Evolutionary conservation across 2,888 invertebrate species (phyloP), one percentile per base, ranked within the genome.

Genomic region (Odontocerum albicorne): DNA sequence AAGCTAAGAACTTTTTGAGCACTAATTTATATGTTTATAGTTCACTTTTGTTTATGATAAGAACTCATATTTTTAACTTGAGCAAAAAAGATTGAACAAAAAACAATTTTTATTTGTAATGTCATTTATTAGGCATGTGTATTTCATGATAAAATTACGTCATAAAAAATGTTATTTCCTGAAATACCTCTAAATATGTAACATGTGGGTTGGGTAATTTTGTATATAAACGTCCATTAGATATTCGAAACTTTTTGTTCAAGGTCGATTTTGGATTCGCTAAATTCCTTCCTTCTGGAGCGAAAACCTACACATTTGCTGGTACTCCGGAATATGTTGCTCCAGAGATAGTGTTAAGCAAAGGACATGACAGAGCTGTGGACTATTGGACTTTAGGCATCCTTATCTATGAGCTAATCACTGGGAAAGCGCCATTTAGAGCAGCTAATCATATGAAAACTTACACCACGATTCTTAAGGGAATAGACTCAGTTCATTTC

Each of bases 331-430:
- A 95, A 69, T 92, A 92, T 66, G 89, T 92, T 3, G 90, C 91
- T 0, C 92, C 92, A 0, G 92, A 96, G 77, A 93, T 96, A 55
- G 93, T 97, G 38, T 75, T 95, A 15, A 94, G 49, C 2, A 70
- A 83, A 69, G 84, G 84, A 1, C 84, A 84, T 64, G 84, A 84
- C 66, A 86, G 90, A 63, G 87, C 94, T 1, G 95, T 93, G 1
- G 96, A 97, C 72, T 95, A 93, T 71, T 97, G 96, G 96, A 92
- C 95, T 0, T 77, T 95, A 33, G 96, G 95, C 3, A 88, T 93
- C 54, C 83, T 95, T 59, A 86, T 92, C 56, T 93, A 88, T 69
- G 96, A 96, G 70, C 74, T 96, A 55, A 73, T 95, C 8, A 87
- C 89, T 3, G 95, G 96, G 46, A 88, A 87, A 66, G 93, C 95